Conservation (phyloP, 1,140 invertebrate genomes). For the Calephelis virginiensis region DNA sequence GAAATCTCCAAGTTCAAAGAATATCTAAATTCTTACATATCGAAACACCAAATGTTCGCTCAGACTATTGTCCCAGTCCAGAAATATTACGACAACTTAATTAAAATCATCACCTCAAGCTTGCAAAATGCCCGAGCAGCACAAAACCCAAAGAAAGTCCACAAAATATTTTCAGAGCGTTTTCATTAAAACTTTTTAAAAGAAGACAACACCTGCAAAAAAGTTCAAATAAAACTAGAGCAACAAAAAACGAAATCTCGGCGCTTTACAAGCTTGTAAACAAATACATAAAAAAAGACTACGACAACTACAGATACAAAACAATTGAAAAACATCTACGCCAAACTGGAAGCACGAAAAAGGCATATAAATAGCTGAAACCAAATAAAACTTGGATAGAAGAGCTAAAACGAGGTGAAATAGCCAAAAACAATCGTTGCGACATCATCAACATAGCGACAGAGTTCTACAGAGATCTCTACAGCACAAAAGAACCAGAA, state of each 20-base stretch:
- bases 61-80: background rate
- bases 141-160: background rate
- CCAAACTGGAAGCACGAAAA: conserved; percentile 23
- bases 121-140: background rate
- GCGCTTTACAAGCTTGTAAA: background rate
- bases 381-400: background rate
- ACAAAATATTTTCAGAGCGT: conserved; percentile 3
- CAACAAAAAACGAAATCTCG: background rate
- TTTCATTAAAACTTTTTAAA: background rate
- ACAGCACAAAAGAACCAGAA: conserved; percentile 17
- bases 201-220: background rate
- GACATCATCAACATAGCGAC: conserved; percentile 25
- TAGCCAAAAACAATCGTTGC: conserved; percentile 20
- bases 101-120: background rate
- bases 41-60: background rate
- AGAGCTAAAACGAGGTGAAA: conserved; percentile 19
- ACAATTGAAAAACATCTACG: conserved; percentile 28
- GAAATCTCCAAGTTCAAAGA: background rate
- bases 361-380: background rate
- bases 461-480: conserved; percentile 16
- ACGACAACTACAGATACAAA: conserved; percentile 22
- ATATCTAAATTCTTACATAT: background rate
- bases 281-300: conserved; percentile 27
- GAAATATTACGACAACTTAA: conserved; percentile 3
- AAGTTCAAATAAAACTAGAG: background rate